phyloP scores from a whole-genome alignment of 2,888 invertebrate species.

The Heliconius hortense region DNA sequence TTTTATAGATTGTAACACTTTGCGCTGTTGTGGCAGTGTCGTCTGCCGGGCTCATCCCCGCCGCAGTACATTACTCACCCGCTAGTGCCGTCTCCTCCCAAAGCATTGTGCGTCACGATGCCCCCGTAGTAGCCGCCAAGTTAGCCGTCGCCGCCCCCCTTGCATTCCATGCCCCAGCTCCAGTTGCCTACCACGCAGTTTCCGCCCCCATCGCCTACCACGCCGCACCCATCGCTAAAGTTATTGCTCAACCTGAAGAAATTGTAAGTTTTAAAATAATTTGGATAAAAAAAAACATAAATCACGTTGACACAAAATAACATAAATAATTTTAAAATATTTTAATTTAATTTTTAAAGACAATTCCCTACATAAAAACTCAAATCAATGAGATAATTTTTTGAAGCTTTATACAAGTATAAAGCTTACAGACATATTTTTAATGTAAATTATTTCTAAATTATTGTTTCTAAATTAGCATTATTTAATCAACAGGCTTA shows the following conservation, averaged over 20 bases:
- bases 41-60: conserved; percentile 68
- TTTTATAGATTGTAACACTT: conserved; percentile 62
- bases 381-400: neutral
- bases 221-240: conserved; percentile 53
- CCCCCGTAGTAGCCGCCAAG: conserved; percentile 54
- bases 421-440: neutral
- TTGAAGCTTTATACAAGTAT: neutral
- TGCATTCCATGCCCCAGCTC: conserved; percentile 45
- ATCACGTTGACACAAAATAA: no score
- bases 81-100: conserved; percentile 67
- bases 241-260: conserved; percentile 50
- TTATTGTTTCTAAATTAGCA: neutral
- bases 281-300: neutral
- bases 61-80: conserved; percentile 57
- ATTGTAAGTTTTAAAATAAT: conserved; percentile 38
- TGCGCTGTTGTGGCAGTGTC: conserved; percentile 71
- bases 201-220: conserved; percentile 45
- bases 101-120: conserved; percentile 67
- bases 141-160: conserved; percentile 49
- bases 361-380: neutral
- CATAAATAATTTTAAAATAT: no score
- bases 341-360: neutral
- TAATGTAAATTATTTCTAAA: no score
- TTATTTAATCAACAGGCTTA: conserved; percentile 53
- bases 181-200: conserved; percentile 53